Percentiles rank a stretch among this genome's conserved stretches.
Conservation (phyloP, 1,140 invertebrate genomes). For the Stegodyphus dumicola region DNA sequence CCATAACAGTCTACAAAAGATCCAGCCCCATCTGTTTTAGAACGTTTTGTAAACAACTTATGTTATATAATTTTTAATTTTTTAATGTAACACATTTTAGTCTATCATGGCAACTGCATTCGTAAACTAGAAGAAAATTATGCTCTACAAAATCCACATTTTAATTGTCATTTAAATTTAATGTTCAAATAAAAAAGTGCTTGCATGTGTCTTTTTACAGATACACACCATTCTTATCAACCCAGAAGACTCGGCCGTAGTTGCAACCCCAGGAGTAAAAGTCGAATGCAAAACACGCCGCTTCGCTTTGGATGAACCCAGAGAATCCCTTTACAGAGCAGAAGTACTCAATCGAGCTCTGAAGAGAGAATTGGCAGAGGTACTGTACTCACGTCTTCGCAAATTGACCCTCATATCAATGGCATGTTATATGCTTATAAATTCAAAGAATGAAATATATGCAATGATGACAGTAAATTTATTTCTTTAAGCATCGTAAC, state of each 20-base stretch:
- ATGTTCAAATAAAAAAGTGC: no score
- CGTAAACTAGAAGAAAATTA: no score
- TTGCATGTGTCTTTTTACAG: slow-evolving; percentile 63
- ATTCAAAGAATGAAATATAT: no score
- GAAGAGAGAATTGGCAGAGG: slow-evolving; percentile 81
- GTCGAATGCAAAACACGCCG: slow-evolving; percentile 86
- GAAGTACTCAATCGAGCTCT: slow-evolving; percentile 93
- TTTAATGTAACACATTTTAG: no score
- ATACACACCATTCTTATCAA: slow-evolving; percentile 70
- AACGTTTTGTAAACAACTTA: not conserved
- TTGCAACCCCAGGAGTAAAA: slow-evolving; percentile 86
- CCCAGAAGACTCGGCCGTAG: slow-evolving; percentile 79
- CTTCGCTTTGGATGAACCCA: slow-evolving; percentile 72
- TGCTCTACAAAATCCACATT: no score
- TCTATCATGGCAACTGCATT: no score
- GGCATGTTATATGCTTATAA: no score
- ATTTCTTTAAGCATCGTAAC: no score
- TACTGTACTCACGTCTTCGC: not conserved
- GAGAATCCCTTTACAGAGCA: slow-evolving; percentile 84
- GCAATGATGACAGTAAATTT: no score
- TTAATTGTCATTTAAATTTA: no score
- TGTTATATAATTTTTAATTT: not conserved
- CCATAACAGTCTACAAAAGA: no score
- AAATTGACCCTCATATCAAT: no score
- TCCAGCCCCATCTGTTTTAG: not conserved